phyloP scores from a whole-genome alignment of 2,797 vertebrate genomes.

The Nyctalus aviator region DNA sequence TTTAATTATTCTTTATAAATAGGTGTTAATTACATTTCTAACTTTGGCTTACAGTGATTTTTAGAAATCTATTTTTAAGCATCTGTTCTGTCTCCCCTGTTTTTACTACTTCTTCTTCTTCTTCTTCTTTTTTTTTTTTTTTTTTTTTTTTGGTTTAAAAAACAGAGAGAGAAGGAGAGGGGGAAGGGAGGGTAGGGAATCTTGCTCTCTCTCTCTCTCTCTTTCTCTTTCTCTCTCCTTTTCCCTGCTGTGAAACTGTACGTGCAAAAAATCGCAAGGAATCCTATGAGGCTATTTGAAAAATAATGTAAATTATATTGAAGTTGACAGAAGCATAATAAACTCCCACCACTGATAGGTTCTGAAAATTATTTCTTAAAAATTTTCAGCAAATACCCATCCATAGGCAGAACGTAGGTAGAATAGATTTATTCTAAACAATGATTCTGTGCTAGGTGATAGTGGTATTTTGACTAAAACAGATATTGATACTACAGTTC shows the following conservation, averaged over 20 bases:
- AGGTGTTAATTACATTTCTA: conserved; percentile 93
- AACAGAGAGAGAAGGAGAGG: conserved; percentile 70
- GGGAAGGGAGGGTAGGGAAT: conserved; percentile 72
- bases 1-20: conserved; percentile 93
- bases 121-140: conserved; percentile 52
- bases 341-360: conserved; percentile 87
- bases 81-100: conserved; percentile 86
- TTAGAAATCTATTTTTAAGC: conserved; percentile 90
- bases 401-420: conserved; percentile 85
- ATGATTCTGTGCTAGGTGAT: conserved; percentile 86
- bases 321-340: conserved; percentile 88
- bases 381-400: conserved; percentile 88
- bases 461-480: conserved; percentile 84
- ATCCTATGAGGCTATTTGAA: conserved; percentile 86
- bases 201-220: not conserved
- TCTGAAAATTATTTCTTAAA: conserved; percentile 87
- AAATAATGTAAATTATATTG: conserved; percentile 89
- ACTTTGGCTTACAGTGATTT: conserved; percentile 89
- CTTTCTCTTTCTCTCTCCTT: conserved; percentile 36
- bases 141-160: conserved; percentile 72
- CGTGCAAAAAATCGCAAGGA: conserved; percentile 87
- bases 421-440: conserved; percentile 86
- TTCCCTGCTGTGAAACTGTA: conserved; percentile 88
- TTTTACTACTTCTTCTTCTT: conserved; percentile 59
- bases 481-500: conserved; percentile 82